These are phyloP conservation scores for Zaprionus camerounensis DNA, from an alignment of 1,140 invertebrate species.

Conservation along the genomic window DNA sequence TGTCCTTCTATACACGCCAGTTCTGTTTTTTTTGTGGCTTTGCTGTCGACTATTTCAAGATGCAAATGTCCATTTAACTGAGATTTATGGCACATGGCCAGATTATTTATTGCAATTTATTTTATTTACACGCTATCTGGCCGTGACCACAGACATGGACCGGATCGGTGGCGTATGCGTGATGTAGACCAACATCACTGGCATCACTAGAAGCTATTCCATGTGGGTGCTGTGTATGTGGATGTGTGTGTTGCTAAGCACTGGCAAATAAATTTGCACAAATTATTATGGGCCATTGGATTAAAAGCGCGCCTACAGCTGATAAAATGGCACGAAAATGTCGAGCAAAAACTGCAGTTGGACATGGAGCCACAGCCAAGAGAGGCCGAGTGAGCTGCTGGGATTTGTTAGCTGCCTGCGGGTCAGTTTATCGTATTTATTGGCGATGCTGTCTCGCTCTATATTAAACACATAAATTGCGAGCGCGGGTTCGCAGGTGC, in stretches of 20 bases:
- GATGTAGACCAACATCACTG: conserved; percentile 9
- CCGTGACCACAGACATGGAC: conserved; percentile 60
- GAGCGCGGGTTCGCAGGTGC: conserved; percentile 48
- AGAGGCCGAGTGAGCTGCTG: neutral
- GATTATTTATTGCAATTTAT: conserved; percentile 83
- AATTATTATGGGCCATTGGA: conserved; percentile 78
- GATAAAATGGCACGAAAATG: conserved; percentile 40
- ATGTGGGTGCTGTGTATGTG: neutral
- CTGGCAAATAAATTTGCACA: conserved; percentile 79
- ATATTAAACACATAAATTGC: conserved; percentile 77
- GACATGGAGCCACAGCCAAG: neutral
- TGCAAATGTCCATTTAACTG: conserved; percentile 82
- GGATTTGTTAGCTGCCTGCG: conserved; percentile 42
- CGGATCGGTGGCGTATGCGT: conserved; percentile 48
- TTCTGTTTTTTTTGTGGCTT: conserved; percentile 32
- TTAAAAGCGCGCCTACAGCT: conserved; percentile 54
- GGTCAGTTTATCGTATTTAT: conserved; percentile 78
- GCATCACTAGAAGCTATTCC: neutral
- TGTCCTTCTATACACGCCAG: conserved; percentile 13
- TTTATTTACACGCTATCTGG: conserved; percentile 81
- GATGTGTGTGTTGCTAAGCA: conserved; percentile 52
- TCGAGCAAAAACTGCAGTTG: conserved; percentile 45
- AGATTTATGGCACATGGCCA: conserved; percentile 77
- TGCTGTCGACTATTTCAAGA: conserved; percentile 75
- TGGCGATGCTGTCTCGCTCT: conserved; percentile 48